Evolutionary conservation across 2,113 vertebrate genomes (phyloP).

Genomic region (Petrocephalus microphthalmus): DNA sequence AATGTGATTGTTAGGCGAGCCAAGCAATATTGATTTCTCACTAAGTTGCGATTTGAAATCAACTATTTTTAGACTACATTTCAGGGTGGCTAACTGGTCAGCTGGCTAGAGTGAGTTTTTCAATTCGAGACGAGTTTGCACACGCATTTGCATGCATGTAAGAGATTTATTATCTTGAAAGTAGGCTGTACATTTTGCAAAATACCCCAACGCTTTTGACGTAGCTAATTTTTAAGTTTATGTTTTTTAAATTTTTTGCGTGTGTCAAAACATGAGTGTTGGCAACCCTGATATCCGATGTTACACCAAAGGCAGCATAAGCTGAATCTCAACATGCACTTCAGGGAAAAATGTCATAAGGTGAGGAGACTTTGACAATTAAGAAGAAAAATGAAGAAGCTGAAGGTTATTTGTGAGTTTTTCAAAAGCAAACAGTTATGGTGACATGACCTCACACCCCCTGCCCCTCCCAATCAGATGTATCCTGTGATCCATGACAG

Average conservation of each 20-base stretch:
- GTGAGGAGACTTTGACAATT: background rate
- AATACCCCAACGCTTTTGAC: no score
- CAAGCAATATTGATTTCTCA: background rate
- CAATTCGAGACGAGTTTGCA: no score
- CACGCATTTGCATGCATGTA: no score
- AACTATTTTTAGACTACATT: background rate
- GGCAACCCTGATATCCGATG: no score
- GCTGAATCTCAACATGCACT: background rate
- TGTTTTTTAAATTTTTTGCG: no score
- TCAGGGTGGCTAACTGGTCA: no score
- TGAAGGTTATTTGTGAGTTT: background rate
- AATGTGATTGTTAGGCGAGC: background rate
- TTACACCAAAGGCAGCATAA: background rate
- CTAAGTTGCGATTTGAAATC: background rate
- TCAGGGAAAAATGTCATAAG: background rate
- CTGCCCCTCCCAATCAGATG: background rate
- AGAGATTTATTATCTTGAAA: no score
- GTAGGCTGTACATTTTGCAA: no score
- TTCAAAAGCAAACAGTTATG: background rate
- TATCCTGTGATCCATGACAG: background rate
- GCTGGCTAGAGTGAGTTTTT: no score
- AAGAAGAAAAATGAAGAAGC: background rate
- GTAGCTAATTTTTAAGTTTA: no score
- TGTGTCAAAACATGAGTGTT: no score
- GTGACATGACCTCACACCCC: background rate